These are phyloP conservation scores for Aquatica leii DNA, from an alignment of 2,888 invertebrate genomes.

Conservation along the genomic window DNA sequence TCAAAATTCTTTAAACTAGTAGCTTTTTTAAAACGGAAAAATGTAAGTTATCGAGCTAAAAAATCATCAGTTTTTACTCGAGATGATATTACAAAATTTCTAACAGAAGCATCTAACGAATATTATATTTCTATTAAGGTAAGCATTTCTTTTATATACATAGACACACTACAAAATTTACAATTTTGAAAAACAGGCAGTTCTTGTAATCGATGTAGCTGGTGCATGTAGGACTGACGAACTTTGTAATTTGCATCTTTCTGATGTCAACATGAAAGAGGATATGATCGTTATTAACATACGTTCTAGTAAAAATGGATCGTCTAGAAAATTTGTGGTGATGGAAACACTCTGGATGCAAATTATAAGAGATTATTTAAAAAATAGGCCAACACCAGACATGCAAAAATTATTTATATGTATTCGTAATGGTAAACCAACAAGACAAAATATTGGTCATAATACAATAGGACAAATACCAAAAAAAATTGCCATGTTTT, in stretches of 20 bases:
- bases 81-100: background rate
- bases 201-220: constrained; percentile 6
- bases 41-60: background rate
- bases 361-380: background rate
- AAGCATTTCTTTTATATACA: background rate
- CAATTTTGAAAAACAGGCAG: background rate
- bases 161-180: background rate
- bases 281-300: constrained; percentile 5
- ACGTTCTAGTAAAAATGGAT: constrained; percentile 1
- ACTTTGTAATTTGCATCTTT: background rate
- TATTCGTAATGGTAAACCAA: background rate
- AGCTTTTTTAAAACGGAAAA: background rate
- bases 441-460: constrained; percentile 8
- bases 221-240: constrained; percentile 7
- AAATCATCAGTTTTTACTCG: background rate
- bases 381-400: background rate
- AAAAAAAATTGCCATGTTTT: background rate
- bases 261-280: background rate
- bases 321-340: constrained; percentile 6
- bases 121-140: background rate
- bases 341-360: constrained; percentile 1
- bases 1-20: constrained; percentile 2
- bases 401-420: constrained; percentile 9
- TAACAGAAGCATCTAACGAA: constrained; percentile 4
- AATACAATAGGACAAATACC: constrained; percentile 4